Evolutionary conservation across 1,140 invertebrate species (phyloP).

Genomic region (Zaprionus gabonicus): DNA sequence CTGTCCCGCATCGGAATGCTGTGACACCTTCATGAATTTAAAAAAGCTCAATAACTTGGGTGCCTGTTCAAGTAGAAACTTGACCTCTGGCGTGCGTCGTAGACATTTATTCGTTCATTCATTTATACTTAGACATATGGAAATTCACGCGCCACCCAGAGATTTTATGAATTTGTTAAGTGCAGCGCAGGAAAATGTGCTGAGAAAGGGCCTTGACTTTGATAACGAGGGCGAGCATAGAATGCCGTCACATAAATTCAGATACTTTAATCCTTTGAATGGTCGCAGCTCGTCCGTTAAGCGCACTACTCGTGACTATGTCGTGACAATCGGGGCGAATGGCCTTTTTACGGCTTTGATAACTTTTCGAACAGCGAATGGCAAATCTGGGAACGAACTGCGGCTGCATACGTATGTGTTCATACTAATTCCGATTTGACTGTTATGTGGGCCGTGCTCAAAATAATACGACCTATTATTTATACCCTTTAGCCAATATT

Average conservation of each 20-base stretch:
- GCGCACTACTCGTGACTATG: conserved; percentile 41
- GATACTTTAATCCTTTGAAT: conserved; percentile 48
- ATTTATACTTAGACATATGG: conserved; percentile 4
- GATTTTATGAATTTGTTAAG: conserved; percentile 20
- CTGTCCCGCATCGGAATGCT: not conserved
- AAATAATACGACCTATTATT: conserved; percentile 11
- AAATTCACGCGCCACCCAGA: conserved; percentile 5
- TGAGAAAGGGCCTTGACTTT: conserved; percentile 16
- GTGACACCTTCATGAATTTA: not conserved
- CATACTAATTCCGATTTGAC: conserved; percentile 22
- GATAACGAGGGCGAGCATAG: conserved; percentile 23
- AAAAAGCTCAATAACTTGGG: not conserved
- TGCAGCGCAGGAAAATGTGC: conserved; percentile 14
- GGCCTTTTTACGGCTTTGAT: conserved; percentile 53
- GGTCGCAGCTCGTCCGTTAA: conserved; percentile 25
- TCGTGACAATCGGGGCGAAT: conserved; percentile 59
- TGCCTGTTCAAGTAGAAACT: not conserved
- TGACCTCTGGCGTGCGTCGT: conserved; percentile 2
- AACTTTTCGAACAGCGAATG: conserved; percentile 38
- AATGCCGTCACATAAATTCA: conserved; percentile 23
- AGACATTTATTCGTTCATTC: not conserved
- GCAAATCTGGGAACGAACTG: not conserved
- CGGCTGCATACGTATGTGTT: not conserved
- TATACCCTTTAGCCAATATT: conserved; percentile 15
- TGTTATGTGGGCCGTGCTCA: conserved; percentile 18